Conservation (phyloP, 2,888 invertebrate species). For the Ephialtes manifestator region DNA sequence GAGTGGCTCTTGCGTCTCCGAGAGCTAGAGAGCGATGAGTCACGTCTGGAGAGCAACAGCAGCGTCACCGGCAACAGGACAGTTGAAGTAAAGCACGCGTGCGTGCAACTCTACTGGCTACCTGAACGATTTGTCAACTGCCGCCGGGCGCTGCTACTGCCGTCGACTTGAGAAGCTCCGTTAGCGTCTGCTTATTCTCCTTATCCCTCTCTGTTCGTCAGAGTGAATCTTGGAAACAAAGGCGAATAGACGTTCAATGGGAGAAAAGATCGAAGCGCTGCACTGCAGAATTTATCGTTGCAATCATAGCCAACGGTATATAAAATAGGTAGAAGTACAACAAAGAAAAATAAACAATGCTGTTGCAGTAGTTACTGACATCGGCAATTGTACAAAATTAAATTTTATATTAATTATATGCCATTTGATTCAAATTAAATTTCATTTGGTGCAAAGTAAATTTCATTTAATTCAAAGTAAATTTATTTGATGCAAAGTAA, state of each 20-base stretch:
- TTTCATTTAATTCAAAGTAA: too few species aligned
- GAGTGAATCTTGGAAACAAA: conserved; percentile 11
- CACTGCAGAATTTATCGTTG: conserved; percentile 69
- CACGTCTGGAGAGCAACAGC: conserved; percentile 55
- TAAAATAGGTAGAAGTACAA: conserved; percentile 49
- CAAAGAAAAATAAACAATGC: neutral
- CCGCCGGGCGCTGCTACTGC: conserved; percentile 30
- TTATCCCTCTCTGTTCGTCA: neutral
- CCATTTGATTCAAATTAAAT: too few species aligned
- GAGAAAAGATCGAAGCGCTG: conserved; percentile 48
- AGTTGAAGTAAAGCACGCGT: conserved; percentile 56
- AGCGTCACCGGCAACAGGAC: conserved; percentile 33
- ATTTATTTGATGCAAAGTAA: too few species aligned
- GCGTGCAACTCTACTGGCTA: conserved; percentile 53
- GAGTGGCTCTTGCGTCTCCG: conserved; percentile 57
- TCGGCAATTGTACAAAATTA: too few species aligned
- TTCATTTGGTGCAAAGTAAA: too few species aligned
- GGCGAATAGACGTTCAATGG: conserved; percentile 8
- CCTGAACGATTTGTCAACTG: conserved; percentile 70
- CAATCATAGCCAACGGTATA: conserved; percentile 73
- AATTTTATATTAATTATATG: too few species aligned
- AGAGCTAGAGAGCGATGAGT: conserved; percentile 74
- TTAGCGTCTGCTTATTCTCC: neutral
- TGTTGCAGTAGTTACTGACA: too few species aligned
- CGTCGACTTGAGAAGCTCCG: conserved; percentile 36